Percentiles rank a stretch among this genome's conserved stretches.
Conservation (phyloP, 2,888 invertebrate species). For the Hyles lineata region DNA sequence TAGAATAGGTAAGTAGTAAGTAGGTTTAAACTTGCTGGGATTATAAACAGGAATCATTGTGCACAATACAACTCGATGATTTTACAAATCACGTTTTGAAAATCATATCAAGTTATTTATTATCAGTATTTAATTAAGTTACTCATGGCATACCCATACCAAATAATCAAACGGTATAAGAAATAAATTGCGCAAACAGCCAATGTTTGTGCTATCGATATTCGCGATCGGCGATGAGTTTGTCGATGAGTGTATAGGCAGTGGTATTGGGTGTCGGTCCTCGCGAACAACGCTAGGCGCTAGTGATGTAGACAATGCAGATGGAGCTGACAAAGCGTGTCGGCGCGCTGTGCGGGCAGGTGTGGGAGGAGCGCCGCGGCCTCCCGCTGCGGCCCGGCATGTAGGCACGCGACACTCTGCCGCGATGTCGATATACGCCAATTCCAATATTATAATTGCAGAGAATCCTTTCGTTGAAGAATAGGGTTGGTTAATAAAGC, state of each 20-base stretch:
- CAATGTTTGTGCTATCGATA: not conserved
- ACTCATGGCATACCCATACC: not conserved
- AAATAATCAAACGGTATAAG: constrained; percentile 1
- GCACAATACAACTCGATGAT: too few relatives aligned
- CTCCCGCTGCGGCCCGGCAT: constrained; percentile 28
- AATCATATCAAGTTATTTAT: too few relatives aligned
- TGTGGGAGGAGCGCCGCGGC: constrained; percentile 31
- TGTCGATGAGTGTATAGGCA: not conserved
- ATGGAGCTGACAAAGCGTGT: constrained; percentile 17
- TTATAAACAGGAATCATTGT: too few relatives aligned
- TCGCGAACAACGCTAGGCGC: not conserved
- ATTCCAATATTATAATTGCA: too few relatives aligned
- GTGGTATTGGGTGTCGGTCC: not conserved
- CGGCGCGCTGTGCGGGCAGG: constrained; percentile 33
- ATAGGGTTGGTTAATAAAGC: too few relatives aligned
- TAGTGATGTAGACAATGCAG: constrained; percentile 31
- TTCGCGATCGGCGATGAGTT: not conserved
- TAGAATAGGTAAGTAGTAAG: too few relatives aligned
- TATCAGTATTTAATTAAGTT: too few relatives aligned
- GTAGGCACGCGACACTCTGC: not conserved
- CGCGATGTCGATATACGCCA: not conserved
- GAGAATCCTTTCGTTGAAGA: too few relatives aligned
- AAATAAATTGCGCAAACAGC: not conserved
- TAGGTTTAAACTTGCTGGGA: too few relatives aligned
- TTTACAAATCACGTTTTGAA: too few relatives aligned